Conservation (phyloP, 2,113 vertebrate species). For the Chloroceryle aenea region DNA sequence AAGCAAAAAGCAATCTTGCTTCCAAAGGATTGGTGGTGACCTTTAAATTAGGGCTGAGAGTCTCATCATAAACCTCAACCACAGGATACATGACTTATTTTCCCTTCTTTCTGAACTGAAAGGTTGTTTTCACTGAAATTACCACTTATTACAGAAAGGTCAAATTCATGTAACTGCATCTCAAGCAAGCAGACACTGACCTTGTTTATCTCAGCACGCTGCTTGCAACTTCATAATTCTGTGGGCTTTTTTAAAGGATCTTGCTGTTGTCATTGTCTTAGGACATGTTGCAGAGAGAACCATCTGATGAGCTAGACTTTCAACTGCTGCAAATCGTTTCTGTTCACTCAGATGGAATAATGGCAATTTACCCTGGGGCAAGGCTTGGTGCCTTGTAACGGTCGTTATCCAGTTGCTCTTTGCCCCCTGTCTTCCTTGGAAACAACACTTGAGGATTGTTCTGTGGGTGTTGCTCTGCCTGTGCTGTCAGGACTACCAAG, state of each 20-base stretch:
- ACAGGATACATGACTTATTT: not conserved
- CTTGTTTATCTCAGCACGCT: not conserved
- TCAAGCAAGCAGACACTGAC: not conserved
- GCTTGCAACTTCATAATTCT: not conserved
- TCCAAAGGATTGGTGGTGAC: conserved; percentile 32
- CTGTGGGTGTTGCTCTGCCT: fast-evolving
- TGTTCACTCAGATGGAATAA: not conserved
- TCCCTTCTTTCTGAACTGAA: not conserved
- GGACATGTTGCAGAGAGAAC: not conserved
- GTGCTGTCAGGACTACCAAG: fast-evolving
- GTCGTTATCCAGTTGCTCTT: not conserved
- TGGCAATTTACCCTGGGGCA: not conserved
- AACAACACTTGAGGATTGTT: not conserved
- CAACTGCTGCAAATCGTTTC: not conserved
- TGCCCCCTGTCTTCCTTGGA: not conserved
- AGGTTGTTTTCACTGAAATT: conserved; percentile 51
- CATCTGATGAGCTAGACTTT: not conserved
- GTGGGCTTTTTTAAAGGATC: not conserved
- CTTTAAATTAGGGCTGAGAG: conserved; percentile 50
- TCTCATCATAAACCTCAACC: conserved; percentile 42
- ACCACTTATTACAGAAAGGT: conserved; percentile 47
- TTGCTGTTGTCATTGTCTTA: not conserved
- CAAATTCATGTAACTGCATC: not conserved
- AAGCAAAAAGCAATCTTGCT: conserved; percentile 1
- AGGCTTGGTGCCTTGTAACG: not conserved